phyloP scores from a whole-genome alignment of 2,888 invertebrate genomes.

The Ophioninae sp. region DNA sequence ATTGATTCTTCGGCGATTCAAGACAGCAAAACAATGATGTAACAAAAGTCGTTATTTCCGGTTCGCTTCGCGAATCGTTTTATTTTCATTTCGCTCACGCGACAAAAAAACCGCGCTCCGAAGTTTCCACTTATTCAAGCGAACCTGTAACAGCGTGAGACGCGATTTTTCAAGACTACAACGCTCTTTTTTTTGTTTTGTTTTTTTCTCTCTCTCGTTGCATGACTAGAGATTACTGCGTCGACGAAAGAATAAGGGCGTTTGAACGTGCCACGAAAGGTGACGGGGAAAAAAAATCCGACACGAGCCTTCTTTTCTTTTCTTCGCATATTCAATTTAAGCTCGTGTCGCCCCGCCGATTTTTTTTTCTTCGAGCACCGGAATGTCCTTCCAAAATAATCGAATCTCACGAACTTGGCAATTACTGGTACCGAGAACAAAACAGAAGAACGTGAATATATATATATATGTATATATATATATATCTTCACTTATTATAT shows the following conservation, averaged over 20 bases:
- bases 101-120: neutral
- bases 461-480: slow-evolving; percentile 36
- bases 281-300: slow-evolving; percentile 23
- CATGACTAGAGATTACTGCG: slow-evolving; percentile 73
- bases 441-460: slow-evolving; percentile 48
- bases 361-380: neutral
- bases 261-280: slow-evolving; percentile 37
- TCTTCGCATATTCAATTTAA: slow-evolving; percentile 2
- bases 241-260: slow-evolving; percentile 63
- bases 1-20: neutral
- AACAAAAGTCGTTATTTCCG: slow-evolving; percentile 2
- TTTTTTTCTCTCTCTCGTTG: slow-evolving; percentile 45
- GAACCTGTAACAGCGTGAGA: slow-evolving; percentile 34
- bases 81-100: neutral
- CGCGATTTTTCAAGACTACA: slow-evolving; percentile 59
- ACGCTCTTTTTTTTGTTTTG: slow-evolving; percentile 61
- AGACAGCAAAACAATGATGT: neutral
- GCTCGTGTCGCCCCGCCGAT: neutral
- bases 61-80: neutral
- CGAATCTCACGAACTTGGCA: slow-evolving; percentile 42
- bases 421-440: slow-evolving; percentile 52
- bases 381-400: slow-evolving; percentile 38
- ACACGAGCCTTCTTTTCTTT: neutral
- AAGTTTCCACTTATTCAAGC: slow-evolving; percentile 7
- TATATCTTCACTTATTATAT: slow-evolving; percentile 59